These are phyloP conservation scores for Rallus limicola DNA, from an alignment of 2,113 vertebrate genomes.

Conservation along the genomic window DNA sequence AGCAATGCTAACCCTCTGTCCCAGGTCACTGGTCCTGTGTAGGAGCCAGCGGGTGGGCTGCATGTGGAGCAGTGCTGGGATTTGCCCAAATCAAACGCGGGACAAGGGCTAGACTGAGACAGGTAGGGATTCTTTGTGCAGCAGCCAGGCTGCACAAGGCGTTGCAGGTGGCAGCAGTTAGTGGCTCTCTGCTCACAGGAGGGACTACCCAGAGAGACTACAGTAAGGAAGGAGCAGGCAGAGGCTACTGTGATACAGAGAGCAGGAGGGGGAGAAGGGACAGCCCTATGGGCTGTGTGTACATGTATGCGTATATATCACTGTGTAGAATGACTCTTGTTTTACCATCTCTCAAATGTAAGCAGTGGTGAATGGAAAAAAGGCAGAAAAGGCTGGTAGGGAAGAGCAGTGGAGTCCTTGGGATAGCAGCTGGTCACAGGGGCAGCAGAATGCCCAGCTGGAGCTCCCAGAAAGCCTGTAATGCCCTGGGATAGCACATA, in stretches of 20 bases:
- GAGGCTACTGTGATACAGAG: not conserved
- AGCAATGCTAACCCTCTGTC: not conserved
- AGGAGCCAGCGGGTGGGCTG: too few species aligned
- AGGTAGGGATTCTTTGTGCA: not conserved
- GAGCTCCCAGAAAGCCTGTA: not conserved
- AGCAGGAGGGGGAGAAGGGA: not conserved
- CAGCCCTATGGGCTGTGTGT: not conserved
- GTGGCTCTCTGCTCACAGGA: not conserved
- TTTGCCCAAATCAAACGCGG: not conserved
- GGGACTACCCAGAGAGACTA: not conserved
- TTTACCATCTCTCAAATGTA: not conserved
- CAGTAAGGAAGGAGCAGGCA: not conserved
- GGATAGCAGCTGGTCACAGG: not conserved
- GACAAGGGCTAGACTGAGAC: not conserved
- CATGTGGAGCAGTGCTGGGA: not conserved
- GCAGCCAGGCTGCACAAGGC: not conserved
- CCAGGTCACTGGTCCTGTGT: not conserved
- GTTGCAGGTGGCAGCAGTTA: not conserved
- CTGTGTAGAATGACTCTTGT: not conserved
- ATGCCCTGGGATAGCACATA: not conserved
- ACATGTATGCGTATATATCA: too few species aligned
- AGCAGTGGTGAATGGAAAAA: not conserved
- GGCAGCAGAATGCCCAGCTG: not conserved
- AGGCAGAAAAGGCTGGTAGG: not conserved
- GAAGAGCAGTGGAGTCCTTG: not conserved